phyloP scores from a whole-genome alignment of 2,113 vertebrate genomes.

The Leucoraja erinaceus region DNA sequence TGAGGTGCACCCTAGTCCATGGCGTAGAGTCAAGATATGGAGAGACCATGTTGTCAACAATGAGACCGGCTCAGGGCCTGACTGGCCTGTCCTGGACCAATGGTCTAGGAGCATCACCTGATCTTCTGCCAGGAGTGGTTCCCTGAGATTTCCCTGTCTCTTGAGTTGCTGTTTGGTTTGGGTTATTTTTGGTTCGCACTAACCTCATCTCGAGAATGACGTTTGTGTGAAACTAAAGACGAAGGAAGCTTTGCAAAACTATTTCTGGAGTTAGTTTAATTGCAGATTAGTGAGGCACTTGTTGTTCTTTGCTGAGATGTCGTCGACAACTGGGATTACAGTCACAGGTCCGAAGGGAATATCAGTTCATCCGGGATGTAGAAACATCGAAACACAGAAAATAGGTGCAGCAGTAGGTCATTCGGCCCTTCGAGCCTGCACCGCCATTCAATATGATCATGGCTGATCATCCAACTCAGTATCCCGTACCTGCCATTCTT shows the following conservation, averaged over 20 bases:
- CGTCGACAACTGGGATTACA: neutral
- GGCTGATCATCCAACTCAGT: no score
- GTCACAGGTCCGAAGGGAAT: no score
- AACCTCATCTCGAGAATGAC: neutral
- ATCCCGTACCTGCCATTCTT: no score
- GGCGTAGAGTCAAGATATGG: no score
- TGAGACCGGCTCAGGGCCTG: neutral
- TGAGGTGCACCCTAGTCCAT: no score
- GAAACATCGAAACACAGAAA: no score
- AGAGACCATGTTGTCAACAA: no score
- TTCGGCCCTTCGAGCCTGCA: no score
- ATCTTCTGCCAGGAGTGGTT: neutral
- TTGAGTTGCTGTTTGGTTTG: neutral
- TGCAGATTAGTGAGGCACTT: no score
- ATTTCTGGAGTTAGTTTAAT: neutral
- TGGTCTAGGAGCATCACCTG: neutral
- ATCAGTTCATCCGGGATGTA: neutral
- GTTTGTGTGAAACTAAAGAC: neutral
- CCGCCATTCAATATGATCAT: no score
- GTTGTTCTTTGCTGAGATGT: no score
- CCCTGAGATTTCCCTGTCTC: neutral
- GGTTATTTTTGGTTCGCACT: neutral
- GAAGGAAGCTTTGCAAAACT: neutral
- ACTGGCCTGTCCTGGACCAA: neutral
- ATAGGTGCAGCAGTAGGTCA: no score